Percentiles rank a stretch among this genome's conserved stretches.
phyloP scores from a whole-genome alignment of 2,113 vertebrate species.

The Cynopterus brachyotis region DNA sequence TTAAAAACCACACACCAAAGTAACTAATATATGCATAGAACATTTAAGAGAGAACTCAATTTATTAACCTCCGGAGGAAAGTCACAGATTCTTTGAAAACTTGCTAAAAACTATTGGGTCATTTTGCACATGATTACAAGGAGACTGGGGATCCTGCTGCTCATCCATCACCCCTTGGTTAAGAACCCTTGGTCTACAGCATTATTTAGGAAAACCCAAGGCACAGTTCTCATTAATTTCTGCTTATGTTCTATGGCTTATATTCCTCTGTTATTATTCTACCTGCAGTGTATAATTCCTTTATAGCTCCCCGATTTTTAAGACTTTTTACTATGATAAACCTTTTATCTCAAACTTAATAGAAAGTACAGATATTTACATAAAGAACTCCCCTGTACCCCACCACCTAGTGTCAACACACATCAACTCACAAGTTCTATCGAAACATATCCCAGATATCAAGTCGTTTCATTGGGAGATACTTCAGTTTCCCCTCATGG shows the following conservation, averaged over 20 bases:
- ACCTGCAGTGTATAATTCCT: not conserved
- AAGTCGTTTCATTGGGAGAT: not conserved
- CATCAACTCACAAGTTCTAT: not conserved
- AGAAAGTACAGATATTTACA: not conserved
- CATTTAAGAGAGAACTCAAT: not conserved
- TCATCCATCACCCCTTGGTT: not conserved
- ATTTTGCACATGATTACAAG: not conserved
- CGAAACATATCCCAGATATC: not conserved
- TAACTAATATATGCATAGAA: not conserved
- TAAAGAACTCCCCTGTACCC: not conserved
- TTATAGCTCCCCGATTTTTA: not conserved
- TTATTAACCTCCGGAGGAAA: not conserved
- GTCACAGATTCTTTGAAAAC: not conserved
- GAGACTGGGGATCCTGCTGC: not conserved
- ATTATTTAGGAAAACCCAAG: conserved; percentile 3
- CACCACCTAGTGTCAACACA: not conserved
- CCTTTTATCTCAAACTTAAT: not conserved
- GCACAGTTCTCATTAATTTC: not conserved
- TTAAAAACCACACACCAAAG: not conserved
- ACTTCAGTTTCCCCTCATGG: not conserved
- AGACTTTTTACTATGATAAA: not conserved
- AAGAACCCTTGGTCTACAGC: not conserved
- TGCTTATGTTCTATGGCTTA: not conserved
- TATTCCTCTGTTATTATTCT: not conserved
- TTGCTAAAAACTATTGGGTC: not conserved